These are phyloP conservation scores for Drosophila nr. fundita DNA, from an alignment of 2,888 invertebrate species.

Conservation along the genomic window DNA sequence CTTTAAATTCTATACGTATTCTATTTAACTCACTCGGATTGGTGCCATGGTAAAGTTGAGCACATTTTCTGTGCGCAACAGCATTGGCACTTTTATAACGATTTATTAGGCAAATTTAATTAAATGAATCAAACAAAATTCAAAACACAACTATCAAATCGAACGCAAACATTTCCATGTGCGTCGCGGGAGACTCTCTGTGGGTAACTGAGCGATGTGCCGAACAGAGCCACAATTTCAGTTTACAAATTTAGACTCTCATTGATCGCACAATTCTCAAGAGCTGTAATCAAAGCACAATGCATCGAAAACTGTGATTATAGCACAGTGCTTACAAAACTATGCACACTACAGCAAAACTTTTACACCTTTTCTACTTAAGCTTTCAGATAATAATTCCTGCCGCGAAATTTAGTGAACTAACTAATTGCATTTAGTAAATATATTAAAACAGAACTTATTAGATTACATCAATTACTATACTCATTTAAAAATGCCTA, in stretches of 20 bases:
- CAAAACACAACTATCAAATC: constrained; percentile 1
- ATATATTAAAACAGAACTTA: background rate
- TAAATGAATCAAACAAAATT: constrained; percentile 15
- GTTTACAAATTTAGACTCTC: constrained; percentile 8
- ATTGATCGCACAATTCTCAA: background rate
- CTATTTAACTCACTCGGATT: constrained; percentile 42
- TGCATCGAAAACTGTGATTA: constrained; percentile 8
- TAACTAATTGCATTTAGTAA: background rate
- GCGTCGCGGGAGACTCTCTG: constrained; percentile 38
- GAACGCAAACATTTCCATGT: constrained; percentile 27
- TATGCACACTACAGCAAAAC: constrained; percentile 8
- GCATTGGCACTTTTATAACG: constrained; percentile 26
- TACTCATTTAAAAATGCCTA: background rate
- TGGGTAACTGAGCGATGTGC: constrained; percentile 33
- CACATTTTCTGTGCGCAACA: constrained; percentile 36
- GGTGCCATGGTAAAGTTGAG: constrained; percentile 38
- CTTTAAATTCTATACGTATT: background rate
- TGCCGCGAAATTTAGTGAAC: fast-evolving
- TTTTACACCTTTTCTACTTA: background rate
- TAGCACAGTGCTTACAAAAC: constrained; percentile 2
- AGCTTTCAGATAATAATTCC: background rate
- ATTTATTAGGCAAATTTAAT: constrained; percentile 32
- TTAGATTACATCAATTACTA: background rate
- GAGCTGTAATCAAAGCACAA: constrained; percentile 19
- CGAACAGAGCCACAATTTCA: constrained; percentile 7